Percentiles rank a stretch among this genome's conserved stretches.
These are phyloP conservation scores for Papilio xuthus DNA, from an alignment of 1,140 invertebrate genomes.

Conservation along the genomic window DNA sequence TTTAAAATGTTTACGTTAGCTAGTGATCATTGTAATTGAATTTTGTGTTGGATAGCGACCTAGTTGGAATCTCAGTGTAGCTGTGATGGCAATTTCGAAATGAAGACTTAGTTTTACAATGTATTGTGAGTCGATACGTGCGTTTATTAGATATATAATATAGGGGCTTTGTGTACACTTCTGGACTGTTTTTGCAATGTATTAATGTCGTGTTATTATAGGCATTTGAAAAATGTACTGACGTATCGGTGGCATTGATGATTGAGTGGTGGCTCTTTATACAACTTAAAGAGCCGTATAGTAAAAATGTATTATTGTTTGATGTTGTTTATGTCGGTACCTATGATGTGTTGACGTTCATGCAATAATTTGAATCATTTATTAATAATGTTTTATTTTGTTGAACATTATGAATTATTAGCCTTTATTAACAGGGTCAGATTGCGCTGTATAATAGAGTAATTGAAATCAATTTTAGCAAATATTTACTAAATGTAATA, in stretches of 20 bases:
- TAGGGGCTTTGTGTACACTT: conserved; percentile 26
- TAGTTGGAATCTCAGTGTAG: conserved; percentile 39
- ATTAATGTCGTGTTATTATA: conserved; percentile 9
- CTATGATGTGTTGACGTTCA: background rate
- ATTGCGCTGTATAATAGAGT: conserved; percentile 75
- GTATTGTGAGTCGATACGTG: conserved; percentile 30
- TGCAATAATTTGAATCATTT: conserved; percentile 14
- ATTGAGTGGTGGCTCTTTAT: background rate
- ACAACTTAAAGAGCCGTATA: background rate
- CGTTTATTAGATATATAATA: conserved; percentile 26
- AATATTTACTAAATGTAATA: conserved; percentile 77
- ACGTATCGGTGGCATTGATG: conserved; percentile 15
- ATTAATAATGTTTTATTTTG: conserved; percentile 37
- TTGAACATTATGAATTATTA: conserved; percentile 60
- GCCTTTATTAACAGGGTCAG: conserved; percentile 79
- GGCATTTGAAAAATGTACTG: conserved; percentile 13
- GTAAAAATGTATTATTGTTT: conserved; percentile 25
- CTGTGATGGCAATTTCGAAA: conserved; percentile 33
- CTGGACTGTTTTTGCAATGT: conserved; percentile 30
- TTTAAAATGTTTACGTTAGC: conserved; percentile 73
- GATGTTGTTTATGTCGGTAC: background rate
- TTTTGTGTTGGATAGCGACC: conserved; percentile 53
- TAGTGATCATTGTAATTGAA: conserved; percentile 65
- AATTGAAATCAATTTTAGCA: conserved; percentile 75
- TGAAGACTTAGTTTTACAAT: conserved; percentile 37